These are phyloP conservation scores for Macrosteles quadrilineatus DNA, from an alignment of 1,140 invertebrate species.

Conservation along the genomic window DNA sequence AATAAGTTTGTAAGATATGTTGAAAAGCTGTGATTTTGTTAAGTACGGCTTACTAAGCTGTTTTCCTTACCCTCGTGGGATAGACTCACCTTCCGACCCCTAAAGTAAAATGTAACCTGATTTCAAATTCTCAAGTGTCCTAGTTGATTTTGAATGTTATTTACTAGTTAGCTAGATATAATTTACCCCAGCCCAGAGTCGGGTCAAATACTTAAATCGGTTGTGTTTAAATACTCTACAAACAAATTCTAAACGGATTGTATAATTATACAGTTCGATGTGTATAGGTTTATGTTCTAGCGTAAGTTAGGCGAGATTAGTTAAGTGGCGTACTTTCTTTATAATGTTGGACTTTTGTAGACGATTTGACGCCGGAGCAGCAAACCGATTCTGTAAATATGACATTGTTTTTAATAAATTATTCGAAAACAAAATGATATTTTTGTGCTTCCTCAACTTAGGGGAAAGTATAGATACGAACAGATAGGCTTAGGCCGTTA, in stretches of 20 bases:
- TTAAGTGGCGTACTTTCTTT: background rate
- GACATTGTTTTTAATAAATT: conserved; percentile 14
- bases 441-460: conserved; percentile 9
- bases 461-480: background rate
- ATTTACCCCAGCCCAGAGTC: background rate
- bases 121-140: background rate
- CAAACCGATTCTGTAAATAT: background rate
- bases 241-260: conserved; percentile 12
- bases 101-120: background rate
- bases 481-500: no score
- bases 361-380: background rate
- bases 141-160: background rate
- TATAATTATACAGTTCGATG: conserved; percentile 12
- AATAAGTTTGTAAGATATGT: background rate
- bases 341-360: conserved; percentile 14
- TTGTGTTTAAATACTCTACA: conserved; percentile 7
- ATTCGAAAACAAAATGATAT: conserved; percentile 15
- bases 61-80: background rate
- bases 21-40: conserved; percentile 1
- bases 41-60: background rate
- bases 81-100: no score
- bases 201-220: conserved; percentile 7
- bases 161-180: conserved; percentile 8
- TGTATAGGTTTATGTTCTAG: background rate
- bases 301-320: background rate